Conservation (phyloP, 2,888 invertebrate species). For the Pemphredon lugubris region DNA sequence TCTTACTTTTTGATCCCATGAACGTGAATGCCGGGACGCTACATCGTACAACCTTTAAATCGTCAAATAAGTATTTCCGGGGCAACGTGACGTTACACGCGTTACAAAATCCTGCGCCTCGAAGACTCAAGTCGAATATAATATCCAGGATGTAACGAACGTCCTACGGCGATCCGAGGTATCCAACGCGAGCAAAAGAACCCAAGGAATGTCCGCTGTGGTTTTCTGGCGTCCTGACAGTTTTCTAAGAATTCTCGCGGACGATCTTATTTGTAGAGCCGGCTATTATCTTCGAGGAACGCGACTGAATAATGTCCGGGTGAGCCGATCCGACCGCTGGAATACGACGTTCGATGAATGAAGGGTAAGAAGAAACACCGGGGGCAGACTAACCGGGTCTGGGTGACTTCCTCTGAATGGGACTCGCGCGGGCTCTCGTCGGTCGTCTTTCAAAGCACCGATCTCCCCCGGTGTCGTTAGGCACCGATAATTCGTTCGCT, state of each 20-base stretch:
- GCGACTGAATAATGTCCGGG: slow-evolving; percentile 46
- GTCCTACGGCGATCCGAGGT: slow-evolving; percentile 17
- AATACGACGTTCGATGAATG: slow-evolving; percentile 74
- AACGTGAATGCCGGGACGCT: too few species aligned
- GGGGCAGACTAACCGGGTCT: slow-evolving; percentile 60
- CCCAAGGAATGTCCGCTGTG: slow-evolving; percentile 56
- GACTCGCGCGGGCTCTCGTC: slow-evolving; percentile 66
- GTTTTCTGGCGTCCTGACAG: slow-evolving; percentile 34
- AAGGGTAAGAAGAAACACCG: slow-evolving; percentile 62
- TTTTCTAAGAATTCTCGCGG: slow-evolving; percentile 48
- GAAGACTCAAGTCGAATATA: too few species aligned
- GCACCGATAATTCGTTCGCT: slow-evolving; percentile 60
- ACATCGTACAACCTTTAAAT: too few species aligned
- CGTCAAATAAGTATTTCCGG: too few species aligned
- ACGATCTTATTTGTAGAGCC: slow-evolving; percentile 50
- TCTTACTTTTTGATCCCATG: too few species aligned
- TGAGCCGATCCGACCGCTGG: slow-evolving; percentile 39
- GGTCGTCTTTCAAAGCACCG: slow-evolving; percentile 45
- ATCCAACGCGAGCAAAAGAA: slow-evolving; percentile 36
- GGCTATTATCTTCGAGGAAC: slow-evolving; percentile 57
- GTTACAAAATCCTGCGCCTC: too few species aligned
- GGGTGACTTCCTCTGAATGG: slow-evolving; percentile 68
- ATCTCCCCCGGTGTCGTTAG: slow-evolving; percentile 42
- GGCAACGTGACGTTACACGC: too few species aligned
- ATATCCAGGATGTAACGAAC: too few species aligned